Conservation (phyloP, 2,113 vertebrate genomes). For the Callipepla californica region DNA sequence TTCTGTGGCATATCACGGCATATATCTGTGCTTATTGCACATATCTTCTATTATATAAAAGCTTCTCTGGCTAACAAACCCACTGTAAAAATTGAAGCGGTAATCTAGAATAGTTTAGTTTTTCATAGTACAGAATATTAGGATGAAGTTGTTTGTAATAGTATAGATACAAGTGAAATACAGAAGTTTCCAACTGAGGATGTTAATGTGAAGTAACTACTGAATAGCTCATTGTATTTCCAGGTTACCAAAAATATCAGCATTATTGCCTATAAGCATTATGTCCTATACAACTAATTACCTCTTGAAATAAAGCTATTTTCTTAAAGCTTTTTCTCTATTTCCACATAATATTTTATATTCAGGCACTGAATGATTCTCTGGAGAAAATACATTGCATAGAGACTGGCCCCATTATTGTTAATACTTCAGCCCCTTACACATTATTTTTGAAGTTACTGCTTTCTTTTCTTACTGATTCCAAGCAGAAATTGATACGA, state of each 20-base stretch:
- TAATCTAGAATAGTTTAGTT: not conserved
- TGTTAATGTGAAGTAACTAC: not conserved
- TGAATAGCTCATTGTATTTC: not conserved
- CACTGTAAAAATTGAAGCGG: not conserved
- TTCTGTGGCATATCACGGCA: not conserved
- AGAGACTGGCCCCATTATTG: not conserved
- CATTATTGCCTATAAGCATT: not conserved
- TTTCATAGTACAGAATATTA: not conserved
- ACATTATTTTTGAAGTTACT: not conserved
- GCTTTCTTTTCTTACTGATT: not conserved
- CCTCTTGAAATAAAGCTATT: not conserved
- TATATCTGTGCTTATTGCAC: not conserved
- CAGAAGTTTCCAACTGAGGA: not conserved
- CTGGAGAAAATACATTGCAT: not conserved
- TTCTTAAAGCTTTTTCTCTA: slow-evolving; percentile 3
- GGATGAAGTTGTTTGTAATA: not conserved
- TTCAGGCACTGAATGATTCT: not conserved
- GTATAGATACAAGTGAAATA: not conserved
- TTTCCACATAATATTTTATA: not conserved
- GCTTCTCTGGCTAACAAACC: not conserved
- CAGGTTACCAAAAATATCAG: not conserved
- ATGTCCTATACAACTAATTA: not conserved
- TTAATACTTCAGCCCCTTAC: not conserved
- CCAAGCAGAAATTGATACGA: slow-evolving; percentile 19
- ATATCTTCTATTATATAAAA: not conserved